Base-by-base conservation (phyloP, 2,113 vertebrate genomes). In the Microtus oregoni region DNA sequence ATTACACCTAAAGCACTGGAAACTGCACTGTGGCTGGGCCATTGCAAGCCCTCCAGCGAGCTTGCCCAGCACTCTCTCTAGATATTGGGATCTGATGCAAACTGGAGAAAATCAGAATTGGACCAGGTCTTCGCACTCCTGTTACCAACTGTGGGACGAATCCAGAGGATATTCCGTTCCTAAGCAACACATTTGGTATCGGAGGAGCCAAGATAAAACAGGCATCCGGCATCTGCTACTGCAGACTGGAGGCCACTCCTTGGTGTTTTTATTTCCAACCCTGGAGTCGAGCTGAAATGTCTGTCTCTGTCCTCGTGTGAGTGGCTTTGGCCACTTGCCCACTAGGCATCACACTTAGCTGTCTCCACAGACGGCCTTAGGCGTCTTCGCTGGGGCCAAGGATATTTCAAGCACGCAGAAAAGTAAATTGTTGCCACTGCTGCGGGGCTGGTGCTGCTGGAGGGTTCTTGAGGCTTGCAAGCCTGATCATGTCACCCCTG, bases 401-500 rank as follows among this genome's bases (percentile, higher is more conserved):
- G 55, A 83, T 87, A 77, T 86, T 78, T 91, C 89, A 86, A 68
- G 76, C 75, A 20, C 89, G 52, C 50, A 89, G 86, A 82, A 44
- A 52, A 86, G 85, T 61, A 72, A 85, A 19, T 88, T 68, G 7
- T 75, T 89, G 72, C 76, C 72, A 32, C 44, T 35, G 93, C 70
- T 91, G 15, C 75, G 94, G 93, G 93, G 88, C 93, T 85, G 93
- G 70, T 75, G 81, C 90, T 89, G 94, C 94, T 73, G 78, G 86
- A 94, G 86, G 86, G 95, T 65, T 89, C 94, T 93, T 77, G 86
- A 67, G 50, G 75, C 87, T 79, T 50, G 89, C 86, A 65, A 3
- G 52, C 65, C 92, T 81, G 94, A 82, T 77, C 96, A 90, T 97
- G 94, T 91, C 94, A 94, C 68, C 32, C 92, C 90, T 94, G 96